Evolutionary conservation across 2,113 vertebrate species (phyloP).

Genomic region (Calypte anna): DNA sequence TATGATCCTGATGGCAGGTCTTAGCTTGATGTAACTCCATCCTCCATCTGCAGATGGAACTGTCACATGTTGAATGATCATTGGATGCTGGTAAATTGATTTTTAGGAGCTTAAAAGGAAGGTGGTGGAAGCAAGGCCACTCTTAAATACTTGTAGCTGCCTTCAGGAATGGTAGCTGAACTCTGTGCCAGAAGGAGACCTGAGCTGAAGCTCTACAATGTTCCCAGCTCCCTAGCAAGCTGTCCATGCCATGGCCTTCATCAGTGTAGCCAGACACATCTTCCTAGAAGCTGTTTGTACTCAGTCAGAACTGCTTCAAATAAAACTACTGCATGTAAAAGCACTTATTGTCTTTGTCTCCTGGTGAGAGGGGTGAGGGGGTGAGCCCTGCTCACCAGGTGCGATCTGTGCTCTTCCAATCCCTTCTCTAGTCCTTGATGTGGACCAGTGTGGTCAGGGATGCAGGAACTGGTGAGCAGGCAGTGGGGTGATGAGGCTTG

Average conservation of each 20-base stretch:
- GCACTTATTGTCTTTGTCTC: fast-evolving
- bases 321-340: conserved; percentile 1
- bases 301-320: not conserved
- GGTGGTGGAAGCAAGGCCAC: not conserved
- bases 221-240: not conserved
- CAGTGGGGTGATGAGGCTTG: fast-evolving
- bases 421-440: fast-evolving
- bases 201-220: not conserved
- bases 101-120: not conserved
- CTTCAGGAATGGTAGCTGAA: not conserved
- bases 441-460: not conserved
- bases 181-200: not conserved
- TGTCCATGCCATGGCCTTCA: not conserved
- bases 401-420: not conserved
- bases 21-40: not conserved
- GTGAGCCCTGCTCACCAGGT: not conserved
- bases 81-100: not conserved
- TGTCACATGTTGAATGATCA: not conserved
- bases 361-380: not conserved
- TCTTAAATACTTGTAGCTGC: not conserved
- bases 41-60: not conserved
- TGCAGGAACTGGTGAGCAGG: not conserved
- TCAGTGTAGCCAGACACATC: no score
- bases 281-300: not conserved
- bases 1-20: not conserved